Percentiles rank a stretch among this genome's conserved stretches.
Conservation (phyloP, 2,888 invertebrate species). For the Temnothorax rugatulus region DNA sequence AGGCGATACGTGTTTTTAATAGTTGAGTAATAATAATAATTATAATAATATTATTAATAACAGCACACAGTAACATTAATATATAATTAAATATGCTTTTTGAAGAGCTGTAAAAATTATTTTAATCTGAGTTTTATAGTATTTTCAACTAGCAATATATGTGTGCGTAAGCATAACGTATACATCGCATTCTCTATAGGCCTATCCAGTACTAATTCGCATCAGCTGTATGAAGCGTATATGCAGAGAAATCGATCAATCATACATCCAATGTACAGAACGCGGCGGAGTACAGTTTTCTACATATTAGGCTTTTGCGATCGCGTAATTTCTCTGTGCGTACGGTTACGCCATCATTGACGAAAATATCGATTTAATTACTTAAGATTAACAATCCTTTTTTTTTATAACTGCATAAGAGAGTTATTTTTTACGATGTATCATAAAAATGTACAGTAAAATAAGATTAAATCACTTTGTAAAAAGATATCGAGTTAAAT, state of each 20-base stretch:
- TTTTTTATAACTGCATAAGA: constrained; percentile 15
- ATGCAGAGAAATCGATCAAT: not conserved
- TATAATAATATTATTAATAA: constrained; percentile 40
- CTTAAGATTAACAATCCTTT: constrained; percentile 33
- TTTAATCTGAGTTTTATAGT: constrained; percentile 54
- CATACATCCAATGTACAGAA: not conserved
- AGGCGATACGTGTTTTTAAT: constrained; percentile 46
- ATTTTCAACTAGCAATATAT: constrained; percentile 72
- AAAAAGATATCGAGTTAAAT: constrained; percentile 31
- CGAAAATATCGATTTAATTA: constrained; percentile 12
- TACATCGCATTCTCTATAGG: constrained; percentile 67
- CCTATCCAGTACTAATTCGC: constrained; percentile 44
- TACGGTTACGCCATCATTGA: not conserved
- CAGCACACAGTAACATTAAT: constrained; percentile 54
- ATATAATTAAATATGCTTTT: constrained; percentile 63
- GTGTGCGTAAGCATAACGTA: constrained; percentile 55
- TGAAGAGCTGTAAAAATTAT: constrained; percentile 59
- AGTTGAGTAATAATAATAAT: constrained; percentile 55
- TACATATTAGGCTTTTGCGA: not conserved
- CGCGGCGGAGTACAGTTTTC: not conserved
- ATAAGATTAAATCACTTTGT: constrained; percentile 40
- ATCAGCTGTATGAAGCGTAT: constrained; percentile 23
- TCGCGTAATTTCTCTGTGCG: constrained; percentile 1
- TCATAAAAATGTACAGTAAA: constrained; percentile 46
- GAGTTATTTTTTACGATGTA: constrained; percentile 40